Base-by-base conservation (phyloP, 2,113 vertebrate species). In the Accipiter cooperii region DNA sequence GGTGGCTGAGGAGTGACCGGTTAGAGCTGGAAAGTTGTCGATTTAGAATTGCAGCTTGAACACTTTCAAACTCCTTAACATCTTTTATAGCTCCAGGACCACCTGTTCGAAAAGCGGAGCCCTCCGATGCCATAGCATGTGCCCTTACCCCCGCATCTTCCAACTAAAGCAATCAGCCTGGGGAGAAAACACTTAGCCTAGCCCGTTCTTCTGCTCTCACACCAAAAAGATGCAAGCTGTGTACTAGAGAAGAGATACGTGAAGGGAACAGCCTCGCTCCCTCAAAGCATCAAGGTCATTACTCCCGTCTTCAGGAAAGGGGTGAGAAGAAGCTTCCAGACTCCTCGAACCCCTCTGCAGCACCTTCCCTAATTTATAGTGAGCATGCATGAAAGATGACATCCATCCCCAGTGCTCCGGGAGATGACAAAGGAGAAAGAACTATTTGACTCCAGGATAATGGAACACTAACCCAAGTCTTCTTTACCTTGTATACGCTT, bases 1-100 rank as follows among this genome's bases (percentile, higher is more conserved):
- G 15, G 86, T 57, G 87, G 94, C 94, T 91, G 94, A 95, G 93
- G 92, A 96, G 95, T 95, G 90, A 96, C 97, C 94, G 91, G 91
- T 92, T 95, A 22, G 55, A 90, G 94, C 90, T 75, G 93, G 96
- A 95, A 97, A 94, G 94, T 0, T 34, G 83, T 63, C 18, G 24
- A 34, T 84, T 95, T 70, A 13, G 58, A 95, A 95, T 7, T 65
- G 91, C 91, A 66, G 89, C 92, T 76, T 34, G 1, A 92, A 90
- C 71, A 90, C 89, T 91, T 95, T 49, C 77, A 58, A 70, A 71
- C 73, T 96, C 94, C 85, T 96, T 66, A 80, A 87, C 63, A 29
- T 83, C 87, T 76, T 95, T 96, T 74, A 94, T 46, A 46, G 70
- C 8, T 55, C 63, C 85, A 63, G 66, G 75, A 76, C 89, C 95